Evolutionary conservation across 2,888 invertebrate genomes (phyloP).

Genomic region (Melanchra persicariae): DNA sequence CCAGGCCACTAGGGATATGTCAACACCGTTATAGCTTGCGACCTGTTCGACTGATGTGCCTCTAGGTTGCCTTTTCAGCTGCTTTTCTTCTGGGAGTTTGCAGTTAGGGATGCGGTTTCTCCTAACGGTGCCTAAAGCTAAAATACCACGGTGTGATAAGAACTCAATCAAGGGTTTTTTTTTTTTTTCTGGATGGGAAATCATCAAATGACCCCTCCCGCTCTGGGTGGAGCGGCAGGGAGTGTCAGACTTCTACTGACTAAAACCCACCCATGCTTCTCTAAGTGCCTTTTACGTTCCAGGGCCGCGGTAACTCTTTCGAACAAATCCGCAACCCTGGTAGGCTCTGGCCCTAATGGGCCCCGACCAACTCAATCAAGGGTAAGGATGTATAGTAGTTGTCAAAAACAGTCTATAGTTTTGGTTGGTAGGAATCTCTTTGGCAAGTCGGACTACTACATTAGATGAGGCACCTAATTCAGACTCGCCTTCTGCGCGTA

Average conservation of each 20-base stretch:
- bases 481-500: slow-evolving; percentile 44
- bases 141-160: slow-evolving; percentile 14
- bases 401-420: slow-evolving; percentile 70
- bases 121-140: slow-evolving; percentile 33
- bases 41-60: slow-evolving; percentile 35
- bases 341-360: too few relatives aligned
- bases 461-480: slow-evolving; percentile 71
- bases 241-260: too few relatives aligned
- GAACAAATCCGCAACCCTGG: too few relatives aligned
- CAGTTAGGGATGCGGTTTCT: slow-evolving; percentile 60
- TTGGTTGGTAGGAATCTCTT: slow-evolving; percentile 66
- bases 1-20: slow-evolving; percentile 36
- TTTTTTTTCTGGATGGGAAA: too few relatives aligned
- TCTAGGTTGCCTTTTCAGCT: slow-evolving; percentile 5
- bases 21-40: slow-evolving; percentile 15
- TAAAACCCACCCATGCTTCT: too few relatives aligned
- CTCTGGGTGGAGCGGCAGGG: too few relatives aligned
- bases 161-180: slow-evolving; percentile 27
- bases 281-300: too few relatives aligned
- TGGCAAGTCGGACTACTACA: slow-evolving; percentile 70
- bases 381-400: slow-evolving; percentile 37
- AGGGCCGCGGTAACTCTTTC: too few relatives aligned
- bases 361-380: slow-evolving; percentile 23
- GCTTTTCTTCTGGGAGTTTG: slow-evolving; percentile 69
- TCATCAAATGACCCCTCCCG: too few relatives aligned